Evolutionary conservation across 2,797 vertebrate genomes (phyloP).

Genomic region (Gobio occitaniae): DNA sequence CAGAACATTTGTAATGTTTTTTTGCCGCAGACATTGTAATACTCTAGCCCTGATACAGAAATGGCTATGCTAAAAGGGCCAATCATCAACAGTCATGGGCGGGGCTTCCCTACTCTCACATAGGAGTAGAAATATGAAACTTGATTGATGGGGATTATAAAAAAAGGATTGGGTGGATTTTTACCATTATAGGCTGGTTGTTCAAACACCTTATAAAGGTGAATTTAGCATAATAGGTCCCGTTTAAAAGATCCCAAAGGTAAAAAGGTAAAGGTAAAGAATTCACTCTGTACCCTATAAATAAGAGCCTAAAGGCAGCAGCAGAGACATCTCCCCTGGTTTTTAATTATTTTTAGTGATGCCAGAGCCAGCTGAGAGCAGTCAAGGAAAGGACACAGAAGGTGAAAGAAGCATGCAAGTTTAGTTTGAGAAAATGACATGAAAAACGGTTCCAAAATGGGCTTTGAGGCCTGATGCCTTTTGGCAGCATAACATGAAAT

Average conservation of each 20-base stretch:
- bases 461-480: background rate
- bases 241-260: background rate
- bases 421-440: conserved; percentile 26
- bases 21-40: no score
- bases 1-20: no score
- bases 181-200: no score
- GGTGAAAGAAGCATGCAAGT: conserved; percentile 45
- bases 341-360: conserved; percentile 70
- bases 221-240: no score
- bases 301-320: conserved; percentile 61
- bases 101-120: no score
- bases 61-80: no score
- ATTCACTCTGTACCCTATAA: conserved; percentile 63
- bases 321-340: conserved; percentile 60
- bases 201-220: no score
- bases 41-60: no score
- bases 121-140: no score
- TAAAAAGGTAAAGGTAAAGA: background rate
- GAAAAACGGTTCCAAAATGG: conserved; percentile 11
- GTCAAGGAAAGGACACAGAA: conserved; percentile 41
- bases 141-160: no score
- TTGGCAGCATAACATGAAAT: conserved; percentile 36
- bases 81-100: no score
- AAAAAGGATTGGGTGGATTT: no score
- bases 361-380: conserved; percentile 60